These are phyloP conservation scores for Dendrocopos noguchii DNA, from an alignment of 2,113 vertebrate genomes.

Conservation along the genomic window DNA sequence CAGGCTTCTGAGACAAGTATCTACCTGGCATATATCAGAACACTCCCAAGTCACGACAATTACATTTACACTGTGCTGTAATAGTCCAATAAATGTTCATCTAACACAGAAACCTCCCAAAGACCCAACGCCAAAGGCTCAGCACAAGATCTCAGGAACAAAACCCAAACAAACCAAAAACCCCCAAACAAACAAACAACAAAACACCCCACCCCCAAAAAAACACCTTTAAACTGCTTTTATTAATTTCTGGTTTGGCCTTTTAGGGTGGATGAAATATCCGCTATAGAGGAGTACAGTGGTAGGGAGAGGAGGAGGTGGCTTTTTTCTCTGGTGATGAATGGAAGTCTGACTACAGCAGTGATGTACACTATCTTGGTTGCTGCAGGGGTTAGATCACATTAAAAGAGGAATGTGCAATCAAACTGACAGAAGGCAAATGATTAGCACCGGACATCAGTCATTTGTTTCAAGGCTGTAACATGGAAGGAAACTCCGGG, in stretches of 20 bases:
- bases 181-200: not conserved
- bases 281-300: not conserved
- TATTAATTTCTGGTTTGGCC: not conserved
- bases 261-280: not conserved
- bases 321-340: constrained; percentile 40
- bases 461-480: constrained; percentile 48
- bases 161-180: too few species aligned
- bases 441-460: constrained; percentile 68
- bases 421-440: constrained; percentile 49
- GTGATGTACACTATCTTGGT: constrained; percentile 52
- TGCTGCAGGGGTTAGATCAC: constrained; percentile 75
- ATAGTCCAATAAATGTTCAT: not conserved
- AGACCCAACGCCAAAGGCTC: not conserved
- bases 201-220: too few species aligned
- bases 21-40: not conserved
- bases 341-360: constrained; percentile 54
- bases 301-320: not conserved
- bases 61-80: not conserved
- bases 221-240: not conserved
- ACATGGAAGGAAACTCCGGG: not conserved
- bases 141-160: not conserved
- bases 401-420: constrained; percentile 53
- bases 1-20: not conserved
- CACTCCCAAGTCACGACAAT: not conserved
- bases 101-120: not conserved